Percentiles rank a stretch among this genome's conserved stretches.
These are phyloP conservation scores for Pollenia angustigena DNA, from an alignment of 2,888 invertebrate genomes.

Conservation along the genomic window DNA sequence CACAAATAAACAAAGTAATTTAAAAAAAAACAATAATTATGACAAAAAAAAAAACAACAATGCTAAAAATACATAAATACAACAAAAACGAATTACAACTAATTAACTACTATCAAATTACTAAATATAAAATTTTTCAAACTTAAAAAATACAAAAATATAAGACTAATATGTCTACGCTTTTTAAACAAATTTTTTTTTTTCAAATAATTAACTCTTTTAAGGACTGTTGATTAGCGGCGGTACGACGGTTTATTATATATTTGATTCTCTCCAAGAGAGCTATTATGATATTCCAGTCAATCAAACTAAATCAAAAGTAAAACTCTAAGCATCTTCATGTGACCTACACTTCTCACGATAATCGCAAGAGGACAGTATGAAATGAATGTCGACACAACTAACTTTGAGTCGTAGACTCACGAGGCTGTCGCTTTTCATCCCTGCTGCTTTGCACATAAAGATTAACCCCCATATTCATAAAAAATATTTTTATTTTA, in stretches of 20 bases:
- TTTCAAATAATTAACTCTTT: background rate
- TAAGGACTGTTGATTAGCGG: background rate
- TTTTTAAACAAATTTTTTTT: background rate
- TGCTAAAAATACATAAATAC: too few species aligned
- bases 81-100: too few species aligned
- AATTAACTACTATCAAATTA: too few species aligned
- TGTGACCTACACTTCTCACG: background rate
- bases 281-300: background rate
- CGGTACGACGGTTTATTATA: background rate
- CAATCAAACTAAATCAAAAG: background rate
- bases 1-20: too few species aligned
- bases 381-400: slow-evolving; percentile 3
- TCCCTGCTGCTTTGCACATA: background rate
- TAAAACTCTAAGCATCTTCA: background rate
- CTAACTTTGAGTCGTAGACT: background rate
- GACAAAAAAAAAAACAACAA: too few species aligned
- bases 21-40: too few species aligned
- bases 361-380: background rate
- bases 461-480: too few species aligned
- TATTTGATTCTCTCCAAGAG: background rate
- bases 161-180: too few species aligned
- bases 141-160: too few species aligned
- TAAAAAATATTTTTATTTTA: too few species aligned
- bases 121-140: too few species aligned
- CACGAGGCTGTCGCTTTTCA: slow-evolving; percentile 1